A percentile compares a stretch with the other conserved stretches of the same genome.
These are phyloP conservation scores for Periophthalmodon schlosseri DNA, from an alignment of 2,113 vertebrate genomes.

Conservation along the genomic window DNA sequence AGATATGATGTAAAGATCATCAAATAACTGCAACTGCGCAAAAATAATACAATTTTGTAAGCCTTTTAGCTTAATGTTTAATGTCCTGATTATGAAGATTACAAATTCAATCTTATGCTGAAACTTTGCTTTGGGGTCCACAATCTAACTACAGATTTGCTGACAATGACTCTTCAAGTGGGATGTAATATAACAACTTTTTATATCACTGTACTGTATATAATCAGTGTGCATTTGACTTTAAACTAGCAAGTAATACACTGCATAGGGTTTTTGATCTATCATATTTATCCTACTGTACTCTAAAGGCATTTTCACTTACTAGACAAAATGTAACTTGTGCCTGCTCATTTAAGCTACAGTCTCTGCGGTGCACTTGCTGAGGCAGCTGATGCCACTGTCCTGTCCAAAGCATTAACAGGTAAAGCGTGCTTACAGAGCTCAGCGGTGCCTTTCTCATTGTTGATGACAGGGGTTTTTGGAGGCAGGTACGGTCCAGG, in stretches of 20 bases:
- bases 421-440: constrained; percentile 80
- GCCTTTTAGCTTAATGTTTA: too few species aligned
- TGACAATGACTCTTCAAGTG: too few species aligned
- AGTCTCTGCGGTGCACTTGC: constrained; percentile 8
- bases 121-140: too few species aligned
- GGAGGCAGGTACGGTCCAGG: constrained; percentile 93
- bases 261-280: background rate
- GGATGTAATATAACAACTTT: background rate
- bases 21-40: background rate
- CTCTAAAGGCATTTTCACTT: background rate
- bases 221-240: background rate
- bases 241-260: background rate
- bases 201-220: background rate
- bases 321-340: background rate
- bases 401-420: constrained; percentile 7
- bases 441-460: constrained; percentile 86
- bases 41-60: background rate
- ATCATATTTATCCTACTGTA: background rate
- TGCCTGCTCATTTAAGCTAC: background rate
- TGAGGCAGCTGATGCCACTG: constrained; percentile 14
- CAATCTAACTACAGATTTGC: too few species aligned
- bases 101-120: too few species aligned
- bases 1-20: background rate
- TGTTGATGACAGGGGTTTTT: constrained; percentile 84
- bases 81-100: too few species aligned